These are phyloP conservation scores for Micoletzkya japonica DNA, from an alignment of 2,888 invertebrate species.

Conservation along the genomic window DNA sequence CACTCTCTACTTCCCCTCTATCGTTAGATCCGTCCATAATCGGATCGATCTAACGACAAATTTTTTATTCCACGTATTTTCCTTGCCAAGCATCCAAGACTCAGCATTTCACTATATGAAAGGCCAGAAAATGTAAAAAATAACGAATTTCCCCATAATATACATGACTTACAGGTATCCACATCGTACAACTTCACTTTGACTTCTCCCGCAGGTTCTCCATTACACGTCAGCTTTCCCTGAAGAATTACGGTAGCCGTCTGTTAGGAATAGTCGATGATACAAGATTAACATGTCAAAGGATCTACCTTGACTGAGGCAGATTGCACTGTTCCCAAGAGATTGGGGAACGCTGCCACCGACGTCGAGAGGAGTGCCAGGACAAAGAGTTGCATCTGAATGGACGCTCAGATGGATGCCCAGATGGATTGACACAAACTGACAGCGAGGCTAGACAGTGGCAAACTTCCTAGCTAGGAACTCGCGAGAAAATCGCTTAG, in stretches of 20 bases:
- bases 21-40: not conserved
- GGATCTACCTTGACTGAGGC: constrained; percentile 18
- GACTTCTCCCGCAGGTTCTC: constrained; percentile 40
- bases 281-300: not conserved
- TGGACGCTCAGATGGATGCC: not conserved
- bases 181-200: constrained; percentile 51
- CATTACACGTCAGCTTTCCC: constrained; percentile 46
- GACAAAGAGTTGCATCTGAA: constrained; percentile 11
- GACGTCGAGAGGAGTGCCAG: not conserved
- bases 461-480: too few relatives aligned
- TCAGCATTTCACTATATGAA: not conserved
- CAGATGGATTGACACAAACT: too few relatives aligned
- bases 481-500: too few relatives aligned
- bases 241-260: constrained; percentile 33
- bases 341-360: not conserved
- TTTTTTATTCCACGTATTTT: not conserved
- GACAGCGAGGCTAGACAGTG: too few relatives aligned
- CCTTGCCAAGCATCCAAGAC: not conserved
- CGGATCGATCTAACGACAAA: not conserved
- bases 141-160: too few relatives aligned
- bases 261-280: not conserved
- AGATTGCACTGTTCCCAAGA: constrained; percentile 28
- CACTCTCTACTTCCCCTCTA: too few relatives aligned
- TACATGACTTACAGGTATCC: constrained; percentile 33
- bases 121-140: too few relatives aligned